These are phyloP conservation scores for Callitettix versicolor DNA, from an alignment of 1,140 invertebrate genomes.

Conservation along the genomic window DNA sequence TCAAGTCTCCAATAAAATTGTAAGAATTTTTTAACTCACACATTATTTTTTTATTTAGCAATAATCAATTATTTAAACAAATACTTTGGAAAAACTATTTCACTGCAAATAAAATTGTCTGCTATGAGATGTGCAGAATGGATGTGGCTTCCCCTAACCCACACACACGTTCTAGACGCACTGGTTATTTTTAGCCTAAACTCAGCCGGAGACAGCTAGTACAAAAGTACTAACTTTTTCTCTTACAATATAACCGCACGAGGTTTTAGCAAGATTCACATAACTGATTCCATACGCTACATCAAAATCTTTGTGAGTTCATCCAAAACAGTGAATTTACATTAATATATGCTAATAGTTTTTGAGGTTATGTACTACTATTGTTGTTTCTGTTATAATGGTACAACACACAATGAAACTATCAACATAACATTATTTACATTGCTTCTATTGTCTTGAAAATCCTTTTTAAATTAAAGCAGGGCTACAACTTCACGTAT, in stretches of 20 bases:
- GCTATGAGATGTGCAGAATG: neutral
- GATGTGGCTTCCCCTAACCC: conserved; percentile 6
- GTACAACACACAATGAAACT: conserved; percentile 11
- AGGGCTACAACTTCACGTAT: neutral
- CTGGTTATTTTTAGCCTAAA: conserved; percentile 12
- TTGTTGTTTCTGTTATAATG: neutral
- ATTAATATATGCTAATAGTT: conserved; percentile 3
- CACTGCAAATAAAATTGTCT: too few relatives aligned
- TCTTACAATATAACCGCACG: too few relatives aligned
- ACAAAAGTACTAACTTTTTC: neutral
- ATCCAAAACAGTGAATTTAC: neutral
- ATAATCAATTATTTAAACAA: too few relatives aligned
- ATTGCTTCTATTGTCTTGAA: neutral
- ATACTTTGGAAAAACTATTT: too few relatives aligned
- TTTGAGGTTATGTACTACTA: conserved; percentile 10
- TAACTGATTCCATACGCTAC: too few relatives aligned
- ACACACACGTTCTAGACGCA: conserved; percentile 7
- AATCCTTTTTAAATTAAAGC: too few relatives aligned
- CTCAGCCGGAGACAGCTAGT: conserved; percentile 13
- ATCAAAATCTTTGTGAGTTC: too few relatives aligned
- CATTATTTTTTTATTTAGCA: too few relatives aligned
- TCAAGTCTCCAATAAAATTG: too few relatives aligned
- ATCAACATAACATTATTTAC: conserved; percentile 6
- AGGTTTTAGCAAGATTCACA: too few relatives aligned
- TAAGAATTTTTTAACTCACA: too few relatives aligned